Conservation (phyloP, 2,888 invertebrate genomes). For the Molorchus minor region DNA sequence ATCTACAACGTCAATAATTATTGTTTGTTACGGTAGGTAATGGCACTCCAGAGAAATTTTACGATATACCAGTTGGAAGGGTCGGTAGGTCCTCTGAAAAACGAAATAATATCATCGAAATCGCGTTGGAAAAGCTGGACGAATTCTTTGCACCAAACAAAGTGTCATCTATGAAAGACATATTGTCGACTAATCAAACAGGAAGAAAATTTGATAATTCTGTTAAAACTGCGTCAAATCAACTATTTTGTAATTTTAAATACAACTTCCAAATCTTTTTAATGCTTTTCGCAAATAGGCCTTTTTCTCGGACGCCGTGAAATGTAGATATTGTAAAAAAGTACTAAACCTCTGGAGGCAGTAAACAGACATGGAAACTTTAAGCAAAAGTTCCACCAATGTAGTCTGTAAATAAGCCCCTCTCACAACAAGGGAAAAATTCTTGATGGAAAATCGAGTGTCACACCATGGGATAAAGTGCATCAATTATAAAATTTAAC, state of each 20-base stretch:
- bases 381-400: neutral
- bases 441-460: neutral
- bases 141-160: conserved; percentile 43
- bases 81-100: conserved; percentile 7
- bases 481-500: conserved; percentile 4
- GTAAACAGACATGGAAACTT: conserved; percentile 17
- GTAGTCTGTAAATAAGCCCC: neutral
- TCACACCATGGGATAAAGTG: conserved; percentile 6
- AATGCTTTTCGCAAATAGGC: too few species aligned
- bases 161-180: conserved; percentile 45
- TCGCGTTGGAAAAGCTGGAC: conserved; percentile 39
- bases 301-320: too few species aligned
- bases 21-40: conserved; percentile 35
- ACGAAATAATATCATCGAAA: conserved; percentile 27
- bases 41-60: conserved; percentile 37
- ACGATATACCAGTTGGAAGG: conserved; percentile 37
- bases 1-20: too few species aligned
- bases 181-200: conserved; percentile 46
- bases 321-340: conserved; percentile 13
- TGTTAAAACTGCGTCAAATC: conserved; percentile 41
- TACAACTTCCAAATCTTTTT: too few species aligned
- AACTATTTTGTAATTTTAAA: conserved; percentile 29
- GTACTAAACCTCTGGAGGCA: conserved; percentile 23
- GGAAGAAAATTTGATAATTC: conserved; percentile 51
- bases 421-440: neutral